Base-by-base conservation (phyloP, 2,888 invertebrate species). In the Reticulitermes lucifugus region DNA sequence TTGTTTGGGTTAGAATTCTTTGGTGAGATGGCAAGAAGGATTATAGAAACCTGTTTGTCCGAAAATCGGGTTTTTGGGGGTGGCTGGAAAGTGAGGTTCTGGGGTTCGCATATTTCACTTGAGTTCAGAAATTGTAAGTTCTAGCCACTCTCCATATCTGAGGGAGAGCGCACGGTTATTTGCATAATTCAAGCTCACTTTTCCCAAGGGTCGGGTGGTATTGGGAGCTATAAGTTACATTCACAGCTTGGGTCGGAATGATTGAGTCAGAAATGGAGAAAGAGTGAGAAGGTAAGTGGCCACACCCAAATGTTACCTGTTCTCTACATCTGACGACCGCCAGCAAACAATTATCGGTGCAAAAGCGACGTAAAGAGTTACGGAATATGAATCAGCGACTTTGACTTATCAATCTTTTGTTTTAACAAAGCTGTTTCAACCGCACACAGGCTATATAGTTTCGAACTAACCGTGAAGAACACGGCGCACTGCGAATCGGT, bases 141-240 rank as follows among this genome's bases (percentile, higher is more conserved):
- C 73, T 21, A 1, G 3, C 73, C 18, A 41, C 73, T 14, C 21
- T 25, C n/a, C 25, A n/a, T 25, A 65, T 65, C 65, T 65, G 65
- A 65, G 65, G 5, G 25, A 65, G 65, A 65, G 65, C n/a, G 41
- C 73, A 21, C 22, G 14, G 73, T 41, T 73, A 73, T 73, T 73
- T 73, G 73, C 73, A 73, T 73, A 73, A 73, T 73, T 73, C 73
- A 73, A 41, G 41, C 73, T 73, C 35, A 29, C 71, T 35, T 41
- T 41, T 14, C 18, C 35, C 41, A 25, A 65, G 65, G 65, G 65
- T 25, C 14, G 65, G n/a, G 2, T 65, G 65, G 65, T 25, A 65
- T 25, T 65, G 65, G 65, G 65, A 65, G 25, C 65, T 65, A 65
- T 65, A 65, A 65, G n/a, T 65, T 65, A 65, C 65, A 65, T 65